Conservation (phyloP, 1,140 invertebrate species). For the Diachasma alloeum region DNA sequence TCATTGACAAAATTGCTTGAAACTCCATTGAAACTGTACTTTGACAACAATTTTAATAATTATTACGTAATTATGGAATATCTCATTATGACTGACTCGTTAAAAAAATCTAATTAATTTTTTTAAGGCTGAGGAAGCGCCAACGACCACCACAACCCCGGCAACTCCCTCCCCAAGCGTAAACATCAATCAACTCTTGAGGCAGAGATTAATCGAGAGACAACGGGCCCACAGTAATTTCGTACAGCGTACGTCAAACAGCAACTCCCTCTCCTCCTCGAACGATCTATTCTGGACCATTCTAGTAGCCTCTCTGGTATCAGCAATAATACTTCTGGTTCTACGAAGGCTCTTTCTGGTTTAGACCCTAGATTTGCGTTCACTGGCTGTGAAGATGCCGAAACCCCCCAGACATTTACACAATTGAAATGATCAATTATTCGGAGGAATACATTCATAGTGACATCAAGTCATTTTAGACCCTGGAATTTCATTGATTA, state of each 20-base stretch:
- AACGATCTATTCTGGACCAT: conserved; percentile 60
- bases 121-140: conserved; percentile 54
- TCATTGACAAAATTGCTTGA: too few relatives aligned
- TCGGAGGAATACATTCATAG: neutral
- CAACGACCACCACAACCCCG: conserved; percentile 34
- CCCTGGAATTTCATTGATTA: too few relatives aligned
- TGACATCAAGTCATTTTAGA: too few relatives aligned
- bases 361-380: conserved; percentile 39
- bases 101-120: too few relatives aligned
- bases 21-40: too few relatives aligned
- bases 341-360: conserved; percentile 58
- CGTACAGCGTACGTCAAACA: conserved; percentile 41
- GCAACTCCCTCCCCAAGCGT: conserved; percentile 33
- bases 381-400: conserved; percentile 36
- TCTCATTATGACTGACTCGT: too few relatives aligned
- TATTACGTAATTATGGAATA: too few relatives aligned
- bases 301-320: conserved; percentile 52
- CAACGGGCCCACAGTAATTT: conserved; percentile 26
- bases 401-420: neutral
- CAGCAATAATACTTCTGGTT: conserved; percentile 56
- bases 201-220: conserved; percentile 49
- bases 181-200: conserved; percentile 44
- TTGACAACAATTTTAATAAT: too few relatives aligned
- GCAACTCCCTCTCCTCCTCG: conserved; percentile 51
- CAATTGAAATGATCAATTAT: neutral